These are phyloP conservation scores for Anagyrus pseudococci DNA, from an alignment of 2,888 invertebrate genomes.

Conservation along the genomic window DNA sequence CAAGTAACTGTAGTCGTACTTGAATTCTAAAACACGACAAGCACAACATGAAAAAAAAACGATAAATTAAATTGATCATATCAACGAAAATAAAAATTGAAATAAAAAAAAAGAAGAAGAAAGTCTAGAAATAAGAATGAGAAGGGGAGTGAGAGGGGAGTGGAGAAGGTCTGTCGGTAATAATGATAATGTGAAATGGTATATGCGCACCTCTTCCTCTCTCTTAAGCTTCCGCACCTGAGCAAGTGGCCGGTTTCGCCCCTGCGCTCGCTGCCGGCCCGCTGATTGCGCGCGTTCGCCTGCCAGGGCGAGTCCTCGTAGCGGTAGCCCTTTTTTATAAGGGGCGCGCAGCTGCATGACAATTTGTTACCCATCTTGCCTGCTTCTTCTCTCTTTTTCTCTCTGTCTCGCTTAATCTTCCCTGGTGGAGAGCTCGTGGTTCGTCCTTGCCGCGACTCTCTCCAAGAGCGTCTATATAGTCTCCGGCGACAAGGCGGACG, in stretches of 20 bases:
- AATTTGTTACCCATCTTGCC: conserved; percentile 96
- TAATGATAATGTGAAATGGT: conserved; percentile 49
- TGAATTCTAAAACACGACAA: no score
- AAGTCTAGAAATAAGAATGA: not conserved
- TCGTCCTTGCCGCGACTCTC: conserved; percentile 22
- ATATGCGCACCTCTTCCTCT: conserved; percentile 62
- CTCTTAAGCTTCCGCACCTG: conserved; percentile 71
- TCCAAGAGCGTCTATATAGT: no score
- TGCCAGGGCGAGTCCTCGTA: conserved; percentile 97
- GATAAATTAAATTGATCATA: no score
- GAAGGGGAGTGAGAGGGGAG: conserved; percentile 22
- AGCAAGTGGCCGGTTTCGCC: conserved; percentile 68
- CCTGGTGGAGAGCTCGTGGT: not conserved
- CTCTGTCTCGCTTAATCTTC: not conserved
- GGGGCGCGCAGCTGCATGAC: conserved; percentile 95
- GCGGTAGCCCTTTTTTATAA: conserved; percentile 95
- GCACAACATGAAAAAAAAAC: no score
- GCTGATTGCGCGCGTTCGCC: conserved; percentile 62
- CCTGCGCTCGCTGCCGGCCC: conserved; percentile 55
- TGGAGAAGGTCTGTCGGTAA: conserved; percentile 26
- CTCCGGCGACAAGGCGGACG: no score
- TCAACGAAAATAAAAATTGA: not conserved
- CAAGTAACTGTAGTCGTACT: no score
- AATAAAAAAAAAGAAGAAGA: not conserved
- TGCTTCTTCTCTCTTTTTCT: conserved; percentile 9